Conservation (phyloP, 2,797 vertebrate genomes). For the Gymnopithys bicolor region DNA sequence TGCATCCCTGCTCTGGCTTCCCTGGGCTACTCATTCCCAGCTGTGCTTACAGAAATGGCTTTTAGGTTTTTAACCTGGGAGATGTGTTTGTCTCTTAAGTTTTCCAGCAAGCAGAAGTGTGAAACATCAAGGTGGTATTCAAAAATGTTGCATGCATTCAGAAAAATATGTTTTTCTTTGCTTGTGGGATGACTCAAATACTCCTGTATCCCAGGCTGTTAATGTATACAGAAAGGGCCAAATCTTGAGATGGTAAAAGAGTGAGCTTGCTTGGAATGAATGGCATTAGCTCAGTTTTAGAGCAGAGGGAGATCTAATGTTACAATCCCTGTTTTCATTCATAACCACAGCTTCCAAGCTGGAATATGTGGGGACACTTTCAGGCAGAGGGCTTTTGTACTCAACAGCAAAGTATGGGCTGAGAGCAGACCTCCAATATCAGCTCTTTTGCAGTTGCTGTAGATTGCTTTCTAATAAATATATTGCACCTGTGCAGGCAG, state of each 20-base stretch:
- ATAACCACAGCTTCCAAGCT: background rate
- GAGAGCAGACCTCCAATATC: background rate
- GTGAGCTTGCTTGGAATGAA: background rate
- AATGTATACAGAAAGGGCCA: background rate
- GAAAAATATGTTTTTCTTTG: background rate
- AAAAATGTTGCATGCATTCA: background rate
- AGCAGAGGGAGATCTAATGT: background rate
- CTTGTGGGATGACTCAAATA: background rate
- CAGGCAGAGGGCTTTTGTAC: background rate
- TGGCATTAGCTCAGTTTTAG: background rate
- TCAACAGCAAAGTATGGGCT: background rate
- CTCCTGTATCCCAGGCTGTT: background rate
- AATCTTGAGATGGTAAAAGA: background rate
- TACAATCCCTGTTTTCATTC: background rate
- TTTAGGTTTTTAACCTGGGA: background rate
- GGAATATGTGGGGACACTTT: background rate
- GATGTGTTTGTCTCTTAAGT: background rate
- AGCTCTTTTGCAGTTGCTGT: background rate
- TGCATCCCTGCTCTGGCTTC: background rate
- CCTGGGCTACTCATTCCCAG: background rate
- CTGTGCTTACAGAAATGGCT: background rate
- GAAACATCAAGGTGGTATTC: background rate
- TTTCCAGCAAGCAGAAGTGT: background rate
- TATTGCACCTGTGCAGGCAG: background rate
- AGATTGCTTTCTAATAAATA: background rate